Evolutionary conservation across 1,140 invertebrate species (phyloP).

Genomic region (Lepidurus packardi): DNA sequence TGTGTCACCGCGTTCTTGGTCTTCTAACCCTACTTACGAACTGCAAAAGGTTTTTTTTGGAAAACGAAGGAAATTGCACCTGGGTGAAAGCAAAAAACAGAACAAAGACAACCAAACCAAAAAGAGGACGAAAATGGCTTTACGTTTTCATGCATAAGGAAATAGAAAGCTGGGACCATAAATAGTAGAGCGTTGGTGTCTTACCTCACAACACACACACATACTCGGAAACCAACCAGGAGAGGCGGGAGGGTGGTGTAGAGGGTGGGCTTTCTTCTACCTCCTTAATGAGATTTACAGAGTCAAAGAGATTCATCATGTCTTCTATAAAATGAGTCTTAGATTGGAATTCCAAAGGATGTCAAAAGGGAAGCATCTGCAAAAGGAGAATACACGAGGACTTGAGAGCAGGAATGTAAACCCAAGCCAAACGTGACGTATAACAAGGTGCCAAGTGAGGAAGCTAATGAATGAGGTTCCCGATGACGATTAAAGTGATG

Average conservation of each 20-base stretch:
- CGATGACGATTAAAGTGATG: conserved; percentile 6
- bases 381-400: not conserved
- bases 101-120: not conserved
- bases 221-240: not conserved
- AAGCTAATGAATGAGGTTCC: conserved; percentile 11
- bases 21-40: not conserved
- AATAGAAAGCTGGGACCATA: not conserved
- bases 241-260: not conserved
- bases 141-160: not conserved
- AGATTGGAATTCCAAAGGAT: conserved; percentile 19
- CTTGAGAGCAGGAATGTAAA: not conserved
- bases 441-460: conserved; percentile 7
- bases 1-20: conserved; percentile 1
- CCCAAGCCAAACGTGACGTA: not conserved
- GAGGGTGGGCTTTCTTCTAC: not conserved
- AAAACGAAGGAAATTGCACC: too few relatives aligned
- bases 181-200: not conserved
- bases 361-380: conserved; percentile 2
- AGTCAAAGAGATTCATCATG: conserved; percentile 22
- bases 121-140: not conserved
- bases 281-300: conserved; percentile 1
- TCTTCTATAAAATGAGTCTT: conserved; percentile 1
- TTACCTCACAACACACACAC: not conserved
- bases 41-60: too few relatives aligned
- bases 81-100: too few relatives aligned